A percentile compares a stretch with the other conserved stretches of the same genome.
Evolutionary conservation across 2,888 invertebrate species (phyloP).

Genomic region (Diloba caeruleocephala): DNA sequence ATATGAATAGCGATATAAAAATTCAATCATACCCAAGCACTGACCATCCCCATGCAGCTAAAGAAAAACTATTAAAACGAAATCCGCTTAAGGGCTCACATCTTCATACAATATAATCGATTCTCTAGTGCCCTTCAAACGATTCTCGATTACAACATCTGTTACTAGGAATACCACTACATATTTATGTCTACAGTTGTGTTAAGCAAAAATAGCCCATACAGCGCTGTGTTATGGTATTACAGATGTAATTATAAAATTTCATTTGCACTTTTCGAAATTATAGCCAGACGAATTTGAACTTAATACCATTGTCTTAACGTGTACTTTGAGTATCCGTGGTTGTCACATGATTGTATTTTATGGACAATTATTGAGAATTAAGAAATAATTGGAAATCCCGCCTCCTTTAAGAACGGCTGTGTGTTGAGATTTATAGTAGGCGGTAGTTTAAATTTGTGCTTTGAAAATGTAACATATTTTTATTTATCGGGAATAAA

Average conservation of each 20-base stretch:
- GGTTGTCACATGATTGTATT: constrained; percentile 62
- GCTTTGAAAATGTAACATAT: constrained; percentile 39
- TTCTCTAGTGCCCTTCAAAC: constrained; percentile 81
- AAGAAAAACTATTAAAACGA: constrained; percentile 81
- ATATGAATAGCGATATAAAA: constrained; percentile 46
- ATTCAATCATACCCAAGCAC: constrained; percentile 57
- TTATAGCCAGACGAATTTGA: constrained; percentile 32
- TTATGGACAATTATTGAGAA: constrained; percentile 63
- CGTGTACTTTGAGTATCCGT: constrained; percentile 38
- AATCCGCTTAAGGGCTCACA: constrained; percentile 81
- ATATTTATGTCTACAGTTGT: constrained; percentile 20
- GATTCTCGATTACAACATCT: constrained; percentile 82
- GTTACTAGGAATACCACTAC: constrained; percentile 65
- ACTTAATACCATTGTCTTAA: constrained; percentile 42
- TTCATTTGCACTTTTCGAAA: constrained; percentile 23
- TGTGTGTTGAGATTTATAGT: constrained; percentile 45
- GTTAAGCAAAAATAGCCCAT: constrained; percentile 39
- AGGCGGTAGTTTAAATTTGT: constrained; percentile 48
- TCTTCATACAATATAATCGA: constrained; percentile 80
- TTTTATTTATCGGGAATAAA: constrained; percentile 38
- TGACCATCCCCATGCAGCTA: constrained; percentile 53
- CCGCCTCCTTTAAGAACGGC: constrained; percentile 43
- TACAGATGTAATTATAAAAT: background rate
- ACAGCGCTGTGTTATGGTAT: background rate
- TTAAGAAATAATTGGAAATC: constrained; percentile 57